Conservation (phyloP, 2,888 invertebrate species). For the Lucinisca nassula region DNA sequence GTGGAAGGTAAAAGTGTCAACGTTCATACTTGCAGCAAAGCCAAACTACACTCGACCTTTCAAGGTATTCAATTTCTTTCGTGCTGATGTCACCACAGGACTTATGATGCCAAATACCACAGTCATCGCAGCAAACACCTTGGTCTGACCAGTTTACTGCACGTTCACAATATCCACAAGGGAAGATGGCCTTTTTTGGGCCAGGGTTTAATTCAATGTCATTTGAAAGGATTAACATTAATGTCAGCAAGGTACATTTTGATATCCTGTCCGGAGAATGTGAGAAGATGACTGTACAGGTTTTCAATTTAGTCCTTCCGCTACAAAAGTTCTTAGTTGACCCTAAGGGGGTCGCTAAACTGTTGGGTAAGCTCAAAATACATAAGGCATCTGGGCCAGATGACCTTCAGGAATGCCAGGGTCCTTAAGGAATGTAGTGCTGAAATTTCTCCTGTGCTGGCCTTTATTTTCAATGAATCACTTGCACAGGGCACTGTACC, state of each 20-base stretch:
- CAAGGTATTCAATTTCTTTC: conserved; percentile 11
- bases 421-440: too few relatives aligned
- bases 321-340: too few relatives aligned
- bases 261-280: not conserved
- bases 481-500: too few relatives aligned
- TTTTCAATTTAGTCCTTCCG: too few relatives aligned
- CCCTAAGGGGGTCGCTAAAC: too few relatives aligned
- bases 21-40: conserved; percentile 25
- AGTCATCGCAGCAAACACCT: conserved; percentile 35
- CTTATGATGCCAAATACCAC: conserved; percentile 26
- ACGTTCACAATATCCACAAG: conserved; percentile 25
- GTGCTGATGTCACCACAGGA: conserved; percentile 23
- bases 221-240: not conserved
- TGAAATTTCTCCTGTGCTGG: too few relatives aligned
- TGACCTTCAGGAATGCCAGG: too few relatives aligned
- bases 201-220: conserved; percentile 34
- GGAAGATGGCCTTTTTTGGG: conserved; percentile 27
- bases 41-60: conserved; percentile 12
- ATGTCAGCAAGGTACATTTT: not conserved
- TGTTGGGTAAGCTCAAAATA: too few relatives aligned
- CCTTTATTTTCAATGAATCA: too few relatives aligned
- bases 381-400: too few relatives aligned
- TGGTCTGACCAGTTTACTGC: conserved; percentile 32
- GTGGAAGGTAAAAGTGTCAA: conserved; percentile 27
- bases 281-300: too few relatives aligned